These are phyloP conservation scores for Fregetta grallaria DNA, from an alignment of 2,113 vertebrate genomes.

Conservation along the genomic window DNA sequence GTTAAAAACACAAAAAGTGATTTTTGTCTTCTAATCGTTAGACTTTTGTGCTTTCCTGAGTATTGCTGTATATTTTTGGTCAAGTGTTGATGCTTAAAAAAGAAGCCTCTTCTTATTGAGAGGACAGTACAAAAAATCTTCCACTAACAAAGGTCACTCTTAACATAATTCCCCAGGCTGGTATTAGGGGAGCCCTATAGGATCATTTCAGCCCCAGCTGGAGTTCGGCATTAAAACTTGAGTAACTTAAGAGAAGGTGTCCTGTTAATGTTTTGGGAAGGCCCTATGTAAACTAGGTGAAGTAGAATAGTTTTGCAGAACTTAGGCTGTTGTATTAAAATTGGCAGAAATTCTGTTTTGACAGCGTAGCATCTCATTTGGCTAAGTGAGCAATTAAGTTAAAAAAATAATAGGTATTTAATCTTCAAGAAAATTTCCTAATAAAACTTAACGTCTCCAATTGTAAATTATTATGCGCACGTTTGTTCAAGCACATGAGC, in stretches of 20 bases:
- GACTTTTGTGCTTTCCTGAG: background rate
- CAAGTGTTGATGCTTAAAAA: background rate
- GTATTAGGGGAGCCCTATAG: background rate
- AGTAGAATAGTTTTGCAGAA: background rate
- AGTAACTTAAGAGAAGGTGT: background rate
- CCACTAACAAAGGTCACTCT: fast-evolving
- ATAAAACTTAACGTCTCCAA: background rate
- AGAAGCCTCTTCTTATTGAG: too few relatives aligned
- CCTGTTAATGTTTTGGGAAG: background rate
- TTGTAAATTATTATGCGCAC: fast-evolving
- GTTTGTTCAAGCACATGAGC: background rate
- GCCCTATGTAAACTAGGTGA: background rate
- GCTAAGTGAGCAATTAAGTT: background rate
- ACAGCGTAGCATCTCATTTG: background rate
- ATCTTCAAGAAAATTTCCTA: background rate
- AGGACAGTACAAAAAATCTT: background rate
- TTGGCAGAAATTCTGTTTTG: background rate
- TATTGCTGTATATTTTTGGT: background rate
- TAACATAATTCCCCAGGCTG: background rate
- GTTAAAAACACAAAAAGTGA: background rate
- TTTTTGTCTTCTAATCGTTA: fast-evolving
- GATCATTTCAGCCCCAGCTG: background rate
- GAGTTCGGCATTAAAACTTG: background rate
- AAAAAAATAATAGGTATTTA: background rate
- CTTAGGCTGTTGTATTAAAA: background rate